Evolutionary conservation across 2,113 vertebrate species (phyloP), one percentile per base, ranked within the genome.

Genomic region (Rhinopomastus cyanomelas): DNA sequence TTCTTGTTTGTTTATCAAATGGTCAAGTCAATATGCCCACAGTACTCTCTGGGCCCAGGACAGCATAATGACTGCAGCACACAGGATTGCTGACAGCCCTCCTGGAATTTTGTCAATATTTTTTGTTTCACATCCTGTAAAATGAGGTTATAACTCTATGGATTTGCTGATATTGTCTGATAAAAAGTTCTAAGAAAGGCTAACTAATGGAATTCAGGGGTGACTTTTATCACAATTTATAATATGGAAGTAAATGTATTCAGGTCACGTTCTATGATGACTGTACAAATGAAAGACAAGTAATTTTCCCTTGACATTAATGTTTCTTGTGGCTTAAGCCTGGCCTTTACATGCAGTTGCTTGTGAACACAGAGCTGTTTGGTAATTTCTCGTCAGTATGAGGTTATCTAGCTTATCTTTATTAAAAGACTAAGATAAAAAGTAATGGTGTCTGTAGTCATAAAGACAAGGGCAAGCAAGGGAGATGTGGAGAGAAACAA

Each of bases 341-440:
- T 55, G 25, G 44, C 30, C 30, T 53, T 76, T 61, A 81, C 4
- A 11, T 65, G 53, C 4, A 23, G 9, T 51, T 69, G 46, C 57
- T 86, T 81, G 16, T 37, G 39, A 78, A 81, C 57, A 44, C 44
- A 53, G 39, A 84, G 8, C 27, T 42, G 32, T 53, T 76, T 32
- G 42, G 42, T 36, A 37, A 69, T 66, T 76, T 72, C 59, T 37
- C 11, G 1, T 57, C n/a, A 62, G 27, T 39, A 74, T 1, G 4
- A 67, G 22, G 23, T 72, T 68, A 77, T 36, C 53, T 65, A 57
- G 39, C 34, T 90, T 90, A 84, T 56, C 65, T 74, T 85, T 67
- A 65, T 66, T 61, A 72, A 86, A 87, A 88, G 27, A 65, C 7
- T 9, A 89, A 81, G n/a, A 92, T 74, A 78, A 85, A 87, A 92